Conservation (phyloP, 2,797 vertebrate genomes). For the Hyperoplus lanceolatus region DNA sequence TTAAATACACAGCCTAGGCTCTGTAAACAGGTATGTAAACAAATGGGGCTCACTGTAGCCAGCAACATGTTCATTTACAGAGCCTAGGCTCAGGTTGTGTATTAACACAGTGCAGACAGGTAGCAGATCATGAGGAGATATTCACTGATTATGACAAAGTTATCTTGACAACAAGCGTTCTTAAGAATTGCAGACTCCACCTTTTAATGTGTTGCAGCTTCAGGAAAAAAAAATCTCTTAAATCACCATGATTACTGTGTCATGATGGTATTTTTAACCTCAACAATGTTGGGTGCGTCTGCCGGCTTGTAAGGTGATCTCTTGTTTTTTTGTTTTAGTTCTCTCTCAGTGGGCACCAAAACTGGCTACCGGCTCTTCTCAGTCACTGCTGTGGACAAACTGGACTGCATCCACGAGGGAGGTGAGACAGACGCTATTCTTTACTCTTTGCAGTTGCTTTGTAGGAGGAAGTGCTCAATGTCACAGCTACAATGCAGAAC, state of each 20-base stretch:
- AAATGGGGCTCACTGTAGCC: too few species aligned
- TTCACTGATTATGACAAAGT: too few species aligned
- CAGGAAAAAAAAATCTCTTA: not conserved
- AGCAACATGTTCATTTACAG: too few species aligned
- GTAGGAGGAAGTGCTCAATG: not conserved
- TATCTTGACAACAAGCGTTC: too few species aligned
- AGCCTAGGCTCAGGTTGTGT: too few species aligned
- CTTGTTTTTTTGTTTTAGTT: constrained; percentile 78
- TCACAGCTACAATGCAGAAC: not conserved
- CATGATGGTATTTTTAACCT: not conserved
- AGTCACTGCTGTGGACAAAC: constrained; percentile 92
- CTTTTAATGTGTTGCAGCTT: not conserved
- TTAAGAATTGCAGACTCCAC: not conserved
- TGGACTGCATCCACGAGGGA: constrained; percentile 94
- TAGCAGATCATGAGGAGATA: too few species aligned
- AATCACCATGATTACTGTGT: not conserved
- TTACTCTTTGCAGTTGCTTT: not conserved
- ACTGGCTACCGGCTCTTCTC: constrained; percentile 94
- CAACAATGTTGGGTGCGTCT: not conserved
- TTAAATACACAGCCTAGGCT: too few species aligned
- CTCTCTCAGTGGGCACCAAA: constrained; percentile 93
- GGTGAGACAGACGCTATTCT: constrained; percentile 81
- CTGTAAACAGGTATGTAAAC: too few species aligned
- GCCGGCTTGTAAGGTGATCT: not conserved
- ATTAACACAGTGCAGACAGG: too few species aligned